Evolutionary conservation across 2,113 vertebrate genomes (phyloP).

Genomic region (Alosa alosa): DNA sequence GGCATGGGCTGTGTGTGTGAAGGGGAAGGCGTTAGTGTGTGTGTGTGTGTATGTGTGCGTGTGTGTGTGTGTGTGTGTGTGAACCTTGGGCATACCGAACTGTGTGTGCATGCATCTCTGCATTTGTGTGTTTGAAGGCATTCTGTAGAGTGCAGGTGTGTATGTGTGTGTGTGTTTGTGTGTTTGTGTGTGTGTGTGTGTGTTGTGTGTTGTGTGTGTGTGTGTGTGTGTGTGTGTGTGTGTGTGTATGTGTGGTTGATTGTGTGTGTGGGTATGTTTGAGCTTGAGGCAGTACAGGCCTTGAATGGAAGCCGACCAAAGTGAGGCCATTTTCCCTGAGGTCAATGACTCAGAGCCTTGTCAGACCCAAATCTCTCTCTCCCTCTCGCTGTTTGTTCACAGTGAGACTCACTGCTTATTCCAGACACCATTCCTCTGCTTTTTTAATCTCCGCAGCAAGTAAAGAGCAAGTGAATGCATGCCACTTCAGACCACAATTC

Average conservation of each 20-base stretch:
- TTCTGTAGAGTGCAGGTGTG: conserved; percentile 17
- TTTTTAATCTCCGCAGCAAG: neutral
- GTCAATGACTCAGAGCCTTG: conserved; percentile 32
- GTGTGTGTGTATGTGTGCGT: neutral
- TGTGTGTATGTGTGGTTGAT: neutral
- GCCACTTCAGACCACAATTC: neutral
- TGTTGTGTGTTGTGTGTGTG: neutral
- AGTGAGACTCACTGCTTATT: conserved; percentile 34
- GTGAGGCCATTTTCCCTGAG: conserved; percentile 23
- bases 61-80: neutral
- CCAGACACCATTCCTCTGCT: conserved; percentile 34
- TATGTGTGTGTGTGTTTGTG: neutral
- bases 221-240: conserved; percentile 21
- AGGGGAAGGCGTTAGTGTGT: conserved; percentile 25
- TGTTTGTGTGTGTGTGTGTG: conserved; percentile 19
- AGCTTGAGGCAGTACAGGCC: conserved; percentile 32
- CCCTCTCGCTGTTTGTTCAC: conserved; percentile 29
- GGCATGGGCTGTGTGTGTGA: conserved; percentile 47
- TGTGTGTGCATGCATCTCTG: neutral
- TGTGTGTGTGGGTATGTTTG: neutral
- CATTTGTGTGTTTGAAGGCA: neutral
- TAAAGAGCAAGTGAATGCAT: neutral
- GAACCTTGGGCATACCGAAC: too few relatives aligned
- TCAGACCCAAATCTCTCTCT: neutral
- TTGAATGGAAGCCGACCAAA: conserved; percentile 32